Percentiles rank a stretch among this genome's conserved stretches.
phyloP scores from a whole-genome alignment of 2,888 invertebrate genomes.

The Caenorhabditis japonica region DNA sequence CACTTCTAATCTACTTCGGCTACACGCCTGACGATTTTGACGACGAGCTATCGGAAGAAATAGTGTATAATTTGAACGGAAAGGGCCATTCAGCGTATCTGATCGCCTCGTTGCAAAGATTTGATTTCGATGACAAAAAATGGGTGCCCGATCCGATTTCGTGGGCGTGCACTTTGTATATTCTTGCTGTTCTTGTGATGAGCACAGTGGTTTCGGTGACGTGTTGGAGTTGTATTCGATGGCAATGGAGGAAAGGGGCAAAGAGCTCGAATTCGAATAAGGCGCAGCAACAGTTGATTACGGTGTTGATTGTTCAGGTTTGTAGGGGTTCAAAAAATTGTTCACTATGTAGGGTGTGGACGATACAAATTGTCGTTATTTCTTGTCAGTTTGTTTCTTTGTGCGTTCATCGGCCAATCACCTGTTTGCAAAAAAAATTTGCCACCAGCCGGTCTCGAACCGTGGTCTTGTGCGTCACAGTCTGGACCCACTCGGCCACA shows the following conservation, averaged over 20 bases:
- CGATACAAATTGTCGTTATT: no score
- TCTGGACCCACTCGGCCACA: no score
- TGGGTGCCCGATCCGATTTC: slow-evolving; percentile 24
- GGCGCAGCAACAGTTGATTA: slow-evolving; percentile 24
- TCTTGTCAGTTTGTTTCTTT: no score
- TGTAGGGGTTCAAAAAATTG: no score
- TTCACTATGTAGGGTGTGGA: no score
- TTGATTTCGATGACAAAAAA: slow-evolving; percentile 5
- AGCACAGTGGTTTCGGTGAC: slow-evolving; percentile 29
- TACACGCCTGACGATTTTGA: slow-evolving; percentile 31
- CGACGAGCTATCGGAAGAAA: slow-evolving; percentile 20
- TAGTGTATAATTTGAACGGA: slow-evolving; percentile 41
- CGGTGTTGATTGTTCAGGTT: slow-evolving; percentile 31
- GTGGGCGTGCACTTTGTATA: slow-evolving; percentile 27
- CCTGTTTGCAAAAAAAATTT: no score
- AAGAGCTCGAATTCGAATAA: slow-evolving; percentile 28
- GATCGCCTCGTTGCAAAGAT: slow-evolving; percentile 40
- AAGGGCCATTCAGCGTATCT: slow-evolving; percentile 34
- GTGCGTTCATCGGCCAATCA: no score
- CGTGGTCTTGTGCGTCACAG: no score
- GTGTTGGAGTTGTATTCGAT: slow-evolving; percentile 21
- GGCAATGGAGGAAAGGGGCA: slow-evolving; percentile 4
- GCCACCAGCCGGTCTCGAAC: not conserved
- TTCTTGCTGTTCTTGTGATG: slow-evolving; percentile 13
- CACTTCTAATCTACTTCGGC: slow-evolving; percentile 17